Base-by-base conservation (phyloP, 2,797 vertebrate species). In the Myripristis jacobus region DNA sequence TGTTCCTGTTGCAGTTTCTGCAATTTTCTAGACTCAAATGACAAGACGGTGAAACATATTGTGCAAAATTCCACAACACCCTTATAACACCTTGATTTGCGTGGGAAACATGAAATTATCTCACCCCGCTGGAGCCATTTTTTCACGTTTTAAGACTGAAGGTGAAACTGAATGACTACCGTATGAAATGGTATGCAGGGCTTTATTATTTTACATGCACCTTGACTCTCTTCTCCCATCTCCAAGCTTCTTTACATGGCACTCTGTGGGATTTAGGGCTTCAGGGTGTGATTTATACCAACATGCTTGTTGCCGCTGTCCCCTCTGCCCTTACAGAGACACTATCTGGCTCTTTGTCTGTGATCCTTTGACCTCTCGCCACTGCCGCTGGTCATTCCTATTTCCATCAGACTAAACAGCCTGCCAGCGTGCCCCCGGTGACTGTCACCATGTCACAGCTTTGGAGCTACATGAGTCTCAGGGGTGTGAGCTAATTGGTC, bases 401-500 rank as follows among this genome's bases (percentile, higher is more conserved):
- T 65, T 73, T 71, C 74, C 29, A 48, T 80, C 70, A 75, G 74
- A 77, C 77, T 81, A 78, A 76, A 72, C 75, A 82, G 70, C 9
- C 70, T 56, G 75, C 70, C 62, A 61, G 61, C 24, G 36, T 34
- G 48, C 21, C 46, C 25, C 24, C 57, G 15, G 60, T 5, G 13
- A 58, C 51, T 1, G 59, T 36, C 11, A 0, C 43, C 24, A 21
- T 71, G 67, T 70, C 57, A 59, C 55, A 66, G 59, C 60, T 46
- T 70, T 51, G 46, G 43, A 77, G 66, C 64, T 50, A 24, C 62
- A 56, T 16, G 38, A 50, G 73, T 67, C 77, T 83, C 54, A 41
- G 62, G 52, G 70, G 62, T 56, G 56, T 66, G 52, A 63, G 76
- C 50, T 89, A 86, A 86, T 86, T 84, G 85, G 76, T 84, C 67